These are phyloP conservation scores for Drosophila putrida DNA, from an alignment of 2,888 invertebrate species.

Conservation along the genomic window DNA sequence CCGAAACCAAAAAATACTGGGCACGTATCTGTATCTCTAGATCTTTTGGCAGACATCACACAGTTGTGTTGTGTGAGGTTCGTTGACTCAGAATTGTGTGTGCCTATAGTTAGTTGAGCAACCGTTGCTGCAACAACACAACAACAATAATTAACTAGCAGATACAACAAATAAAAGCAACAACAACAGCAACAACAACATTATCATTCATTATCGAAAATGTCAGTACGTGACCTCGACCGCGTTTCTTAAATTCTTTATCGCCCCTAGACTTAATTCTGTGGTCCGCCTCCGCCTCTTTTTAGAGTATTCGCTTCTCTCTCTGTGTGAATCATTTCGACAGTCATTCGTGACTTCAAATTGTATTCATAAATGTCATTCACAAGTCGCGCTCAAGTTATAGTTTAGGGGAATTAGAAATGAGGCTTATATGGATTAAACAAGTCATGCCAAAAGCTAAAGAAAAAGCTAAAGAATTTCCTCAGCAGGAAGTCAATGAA, in stretches of 20 bases:
- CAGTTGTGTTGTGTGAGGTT: conserved; percentile 51
- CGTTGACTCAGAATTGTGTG: conserved; percentile 68
- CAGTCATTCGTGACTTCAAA: conserved; percentile 17
- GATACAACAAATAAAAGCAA: conserved; percentile 39
- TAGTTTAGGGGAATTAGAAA: conserved; percentile 4
- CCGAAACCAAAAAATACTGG: conserved; percentile 61
- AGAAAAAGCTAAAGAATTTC: conserved; percentile 11
- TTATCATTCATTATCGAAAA: conserved; percentile 61
- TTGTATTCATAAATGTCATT: conserved; percentile 15
- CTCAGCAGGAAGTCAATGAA: conserved; percentile 55
- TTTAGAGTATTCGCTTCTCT: neutral
- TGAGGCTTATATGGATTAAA: conserved; percentile 16
- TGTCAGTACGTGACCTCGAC: conserved; percentile 79
- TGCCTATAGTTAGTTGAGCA: conserved; percentile 58
- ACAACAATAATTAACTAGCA: conserved; percentile 55
- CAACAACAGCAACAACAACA: conserved; percentile 28
- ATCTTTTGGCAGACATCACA: conserved; percentile 44
- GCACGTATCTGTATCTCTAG: conserved; percentile 60
- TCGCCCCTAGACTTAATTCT: conserved; percentile 34
- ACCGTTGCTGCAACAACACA: conserved; percentile 34
- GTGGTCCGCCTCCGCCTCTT: conserved; percentile 20
- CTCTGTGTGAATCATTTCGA: conserved; percentile 16
- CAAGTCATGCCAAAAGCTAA: conserved; percentile 29
- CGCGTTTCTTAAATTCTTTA: conserved; percentile 71
- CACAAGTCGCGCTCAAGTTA: conserved; percentile 15